Evolutionary conservation across 2,797 vertebrate species (phyloP).

Genomic region (Hirundo rustica): DNA sequence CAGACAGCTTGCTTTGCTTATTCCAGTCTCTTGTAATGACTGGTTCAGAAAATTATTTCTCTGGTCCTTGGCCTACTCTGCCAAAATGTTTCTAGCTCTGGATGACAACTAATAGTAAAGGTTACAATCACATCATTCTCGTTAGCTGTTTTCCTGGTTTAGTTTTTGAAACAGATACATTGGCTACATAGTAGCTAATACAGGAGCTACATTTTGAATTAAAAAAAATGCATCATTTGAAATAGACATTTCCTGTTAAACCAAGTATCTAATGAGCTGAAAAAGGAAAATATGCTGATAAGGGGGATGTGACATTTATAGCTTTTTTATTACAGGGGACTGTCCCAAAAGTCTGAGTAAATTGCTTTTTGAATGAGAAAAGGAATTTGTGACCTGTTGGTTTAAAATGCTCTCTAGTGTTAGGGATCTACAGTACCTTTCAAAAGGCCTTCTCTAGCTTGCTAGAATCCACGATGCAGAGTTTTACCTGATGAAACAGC

Average conservation of each 20-base stretch:
- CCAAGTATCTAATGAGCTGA: not conserved
- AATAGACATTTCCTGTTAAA: not conserved
- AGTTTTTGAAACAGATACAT: not conserved
- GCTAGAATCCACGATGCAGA: conserved; percentile 47
- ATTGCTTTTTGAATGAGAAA: not conserved
- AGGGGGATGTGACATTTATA: not conserved
- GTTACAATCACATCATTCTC: not conserved
- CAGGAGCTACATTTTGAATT: not conserved
- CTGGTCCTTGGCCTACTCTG: conserved; percentile 28
- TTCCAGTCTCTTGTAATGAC: conserved; percentile 38
- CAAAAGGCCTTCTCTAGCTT: conserved; percentile 10
- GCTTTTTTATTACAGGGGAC: not conserved
- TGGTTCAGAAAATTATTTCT: conserved; percentile 35
- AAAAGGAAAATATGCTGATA: not conserved
- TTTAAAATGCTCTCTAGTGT: not conserved
- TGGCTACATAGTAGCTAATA: not conserved
- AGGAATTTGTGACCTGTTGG: not conserved
- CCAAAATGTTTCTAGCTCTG: conserved; percentile 13
- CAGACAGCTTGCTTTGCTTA: conserved; percentile 76
- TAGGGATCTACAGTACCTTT: not conserved
- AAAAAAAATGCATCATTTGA: not conserved
- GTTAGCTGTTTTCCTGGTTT: conserved; percentile 17
- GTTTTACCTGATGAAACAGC: conserved; percentile 28
- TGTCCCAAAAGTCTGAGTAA: not conserved
- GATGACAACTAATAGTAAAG: not conserved